Conservation (phyloP, 2,888 invertebrate species). For the Pherbina coryleti region DNA sequence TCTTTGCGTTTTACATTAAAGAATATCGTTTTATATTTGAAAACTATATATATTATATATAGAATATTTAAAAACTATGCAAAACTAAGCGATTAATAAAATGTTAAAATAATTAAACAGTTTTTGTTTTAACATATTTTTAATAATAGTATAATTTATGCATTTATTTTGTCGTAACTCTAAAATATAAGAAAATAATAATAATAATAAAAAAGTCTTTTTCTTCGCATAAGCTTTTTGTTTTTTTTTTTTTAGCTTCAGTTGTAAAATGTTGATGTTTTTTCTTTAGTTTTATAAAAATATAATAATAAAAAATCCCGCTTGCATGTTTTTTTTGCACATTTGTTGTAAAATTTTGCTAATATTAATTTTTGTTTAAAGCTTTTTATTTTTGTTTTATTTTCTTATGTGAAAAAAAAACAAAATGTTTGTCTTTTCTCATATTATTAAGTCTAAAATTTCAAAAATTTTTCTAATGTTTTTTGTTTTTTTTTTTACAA, state of each 20-base stretch:
- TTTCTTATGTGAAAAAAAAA: conserved; percentile 14
- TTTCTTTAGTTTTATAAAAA: conserved; percentile 23
- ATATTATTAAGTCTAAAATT: conserved; percentile 35
- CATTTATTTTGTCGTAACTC: conserved; percentile 30
- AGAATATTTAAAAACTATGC: conserved; percentile 59
- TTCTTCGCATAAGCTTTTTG: conserved; percentile 56
- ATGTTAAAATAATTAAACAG: conserved; percentile 51
- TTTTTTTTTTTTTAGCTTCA: conserved; percentile 53
- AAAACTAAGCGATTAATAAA: conserved; percentile 12
- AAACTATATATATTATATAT: conserved; percentile 44
- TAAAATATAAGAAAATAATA: conserved; percentile 34
- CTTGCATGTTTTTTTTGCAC: conserved; percentile 40
- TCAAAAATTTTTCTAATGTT: conserved; percentile 25
- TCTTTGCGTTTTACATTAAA: not conserved
- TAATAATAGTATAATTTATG: conserved; percentile 27
- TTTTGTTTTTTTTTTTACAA: conserved; percentile 15
- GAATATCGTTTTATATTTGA: not conserved
- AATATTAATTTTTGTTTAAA: conserved; percentile 29
- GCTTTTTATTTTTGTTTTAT: conserved; percentile 27
- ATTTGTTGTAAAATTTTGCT: conserved; percentile 38
- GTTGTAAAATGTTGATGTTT: conserved; percentile 28
- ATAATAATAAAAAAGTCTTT: conserved; percentile 48
- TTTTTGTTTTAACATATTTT: conserved; percentile 55
- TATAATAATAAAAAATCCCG: conserved; percentile 29
- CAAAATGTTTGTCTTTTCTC: conserved; percentile 6